phyloP scores from a whole-genome alignment of 2,113 vertebrate genomes.

The Brachypodius melanocephalos region DNA sequence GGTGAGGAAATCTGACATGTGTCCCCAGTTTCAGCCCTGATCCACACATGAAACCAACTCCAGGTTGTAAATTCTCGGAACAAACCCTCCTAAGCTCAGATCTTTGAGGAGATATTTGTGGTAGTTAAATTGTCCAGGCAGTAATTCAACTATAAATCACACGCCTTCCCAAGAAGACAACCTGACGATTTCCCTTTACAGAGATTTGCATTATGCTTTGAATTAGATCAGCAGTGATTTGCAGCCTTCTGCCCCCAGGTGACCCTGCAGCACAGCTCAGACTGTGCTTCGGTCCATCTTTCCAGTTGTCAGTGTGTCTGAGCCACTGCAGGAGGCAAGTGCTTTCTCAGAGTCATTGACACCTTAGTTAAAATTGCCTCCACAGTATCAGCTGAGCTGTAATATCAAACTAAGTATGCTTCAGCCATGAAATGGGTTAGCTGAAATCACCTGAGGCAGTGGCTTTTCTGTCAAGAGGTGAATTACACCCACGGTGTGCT shows the following conservation, averaged over 20 bases:
- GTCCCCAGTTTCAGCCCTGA: not conserved
- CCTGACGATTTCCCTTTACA: not conserved
- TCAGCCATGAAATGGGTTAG: not conserved
- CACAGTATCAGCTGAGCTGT: not conserved
- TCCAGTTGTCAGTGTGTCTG: not conserved
- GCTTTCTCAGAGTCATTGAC: not conserved
- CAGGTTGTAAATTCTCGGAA: not conserved
- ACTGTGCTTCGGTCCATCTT: not conserved
- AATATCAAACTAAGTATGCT: not conserved
- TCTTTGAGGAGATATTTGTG: not conserved
- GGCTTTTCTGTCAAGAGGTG: not conserved
- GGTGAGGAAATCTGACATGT: rapidly evolving
- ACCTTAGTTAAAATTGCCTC: not conserved
- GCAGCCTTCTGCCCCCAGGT: not conserved
- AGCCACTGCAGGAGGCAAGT: not conserved
- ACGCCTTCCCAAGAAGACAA: not conserved
- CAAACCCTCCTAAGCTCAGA: not conserved
- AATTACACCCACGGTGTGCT: not conserved
- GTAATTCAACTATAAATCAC: not conserved
- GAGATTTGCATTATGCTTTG: not conserved
- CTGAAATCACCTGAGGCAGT: not conserved
- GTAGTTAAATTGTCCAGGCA: not conserved
- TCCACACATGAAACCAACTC: rapidly evolving
- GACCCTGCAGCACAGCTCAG: not conserved
- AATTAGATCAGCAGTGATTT: not conserved